A percentile compares a stretch with the other conserved stretches of the same genome.
Conservation (phyloP, 2,113 vertebrate genomes). For the Varanus salvator region DNA sequence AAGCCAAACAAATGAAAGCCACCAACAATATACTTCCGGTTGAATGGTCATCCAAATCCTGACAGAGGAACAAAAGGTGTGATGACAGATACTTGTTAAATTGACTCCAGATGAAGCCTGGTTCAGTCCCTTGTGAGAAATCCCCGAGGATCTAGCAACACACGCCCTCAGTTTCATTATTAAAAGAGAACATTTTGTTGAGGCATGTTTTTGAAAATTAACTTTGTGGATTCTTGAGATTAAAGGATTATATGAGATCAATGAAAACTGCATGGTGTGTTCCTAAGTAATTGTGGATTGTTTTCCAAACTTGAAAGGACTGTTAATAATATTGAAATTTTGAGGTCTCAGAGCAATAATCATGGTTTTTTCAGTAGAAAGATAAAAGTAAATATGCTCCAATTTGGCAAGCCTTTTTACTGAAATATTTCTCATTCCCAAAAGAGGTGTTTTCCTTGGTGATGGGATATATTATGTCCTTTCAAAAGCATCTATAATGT, state of each 20-base stretch:
- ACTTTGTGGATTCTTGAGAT: conserved; percentile 62
- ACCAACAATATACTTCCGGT: neutral
- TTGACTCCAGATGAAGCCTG: conserved; percentile 47
- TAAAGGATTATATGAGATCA: conserved; percentile 71
- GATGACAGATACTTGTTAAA: neutral
- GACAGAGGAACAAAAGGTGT: conserved; percentile 12
- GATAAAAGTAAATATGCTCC: conserved; percentile 61
- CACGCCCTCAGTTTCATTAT: conserved; percentile 37
- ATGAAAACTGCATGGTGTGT: conserved; percentile 60
- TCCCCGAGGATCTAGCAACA: conserved; percentile 22
- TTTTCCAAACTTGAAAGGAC: conserved; percentile 58
- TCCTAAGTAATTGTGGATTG: conserved; percentile 68
- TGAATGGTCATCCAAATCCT: neutral
- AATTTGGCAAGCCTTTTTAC: conserved; percentile 19
- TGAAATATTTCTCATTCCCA: conserved; percentile 40
- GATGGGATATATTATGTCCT: conserved; percentile 28
- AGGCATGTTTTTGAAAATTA: conserved; percentile 68
- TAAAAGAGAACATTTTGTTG: conserved; percentile 45
- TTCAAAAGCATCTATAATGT: conserved; percentile 30
- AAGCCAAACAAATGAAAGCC: neutral
- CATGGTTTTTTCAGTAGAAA: conserved; percentile 56
- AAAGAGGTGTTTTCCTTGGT: conserved; percentile 26
- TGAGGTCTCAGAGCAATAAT: conserved; percentile 53
- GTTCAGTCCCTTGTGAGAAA: conserved; percentile 40
- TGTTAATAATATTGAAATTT: conserved; percentile 11